Base-by-base conservation (phyloP, 2,797 vertebrate species). In the Takifugu ocellatus region DNA sequence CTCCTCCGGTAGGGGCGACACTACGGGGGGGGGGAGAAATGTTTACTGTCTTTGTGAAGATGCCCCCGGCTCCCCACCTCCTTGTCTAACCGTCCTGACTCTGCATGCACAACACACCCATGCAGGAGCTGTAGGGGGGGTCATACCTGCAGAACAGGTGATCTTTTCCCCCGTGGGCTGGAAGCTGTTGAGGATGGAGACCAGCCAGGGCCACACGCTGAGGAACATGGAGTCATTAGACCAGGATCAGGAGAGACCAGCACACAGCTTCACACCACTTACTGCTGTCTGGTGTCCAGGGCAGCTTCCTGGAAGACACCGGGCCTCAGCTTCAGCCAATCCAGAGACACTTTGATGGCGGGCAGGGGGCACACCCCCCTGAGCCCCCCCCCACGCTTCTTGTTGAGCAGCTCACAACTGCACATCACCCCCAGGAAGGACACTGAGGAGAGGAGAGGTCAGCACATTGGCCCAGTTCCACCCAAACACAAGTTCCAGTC, bases 121-220 rank as follows among this genome's bases (percentile, higher is more conserved):
- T 9, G 10, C 31, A 29, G 27, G 27, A 29, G 27, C 27, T 29
- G 3, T 17, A 17, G 17, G 3, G 2, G 4, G 14, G 1, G 26
- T 49, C 48, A 5, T 71, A 98, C 96, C 94, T 79, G 95, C 94
- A 54, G 84, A 86, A 69, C 66, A 89, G 51, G 92, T 93, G 15
- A 96, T 84, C 66, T 98, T 93, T 44, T 96, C 94, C 66, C 98
- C 95, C 68, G 91, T 94, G 58, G 95, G 93, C 75, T 97, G 94
- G 84, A 98, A 98, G 79, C 94, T 95, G 86, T 99, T 99, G 56
- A 99, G 91, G 80, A 99, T 92, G 64, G 95, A 94, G 72, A 97
- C 96, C 61, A 98, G 86, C 96, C 97, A 98, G 15, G 97, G 95
- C 97, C 97, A 99, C 82, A 99, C 84, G 65, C 97, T 99, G 84